Conservation (phyloP, 2,113 vertebrate species). For the Typhlomys cinereus region DNA sequence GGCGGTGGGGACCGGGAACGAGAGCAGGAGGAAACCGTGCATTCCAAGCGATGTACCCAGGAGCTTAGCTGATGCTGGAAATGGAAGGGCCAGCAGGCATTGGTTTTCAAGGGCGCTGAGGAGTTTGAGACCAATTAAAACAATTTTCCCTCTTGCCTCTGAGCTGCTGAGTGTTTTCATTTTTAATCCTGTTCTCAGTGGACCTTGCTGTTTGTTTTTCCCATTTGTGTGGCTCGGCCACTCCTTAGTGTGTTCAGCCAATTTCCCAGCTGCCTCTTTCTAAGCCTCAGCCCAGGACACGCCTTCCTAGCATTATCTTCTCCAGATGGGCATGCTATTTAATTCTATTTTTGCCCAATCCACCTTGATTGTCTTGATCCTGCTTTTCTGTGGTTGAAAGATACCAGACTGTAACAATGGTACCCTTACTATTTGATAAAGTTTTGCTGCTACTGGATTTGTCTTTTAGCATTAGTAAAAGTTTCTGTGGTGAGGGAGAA, state of each 20-base stretch:
- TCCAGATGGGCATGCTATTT: neutral
- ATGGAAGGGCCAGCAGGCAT: neutral
- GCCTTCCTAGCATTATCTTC: constrained; percentile 41
- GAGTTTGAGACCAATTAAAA: neutral
- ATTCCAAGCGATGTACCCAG: neutral
- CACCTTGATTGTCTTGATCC: neutral
- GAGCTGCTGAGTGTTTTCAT: neutral
- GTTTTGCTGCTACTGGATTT: neutral
- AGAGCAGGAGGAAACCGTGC: neutral
- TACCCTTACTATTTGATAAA: neutral
- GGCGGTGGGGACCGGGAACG: neutral
- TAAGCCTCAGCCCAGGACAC: constrained; percentile 15
- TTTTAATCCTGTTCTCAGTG: neutral
- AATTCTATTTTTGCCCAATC: neutral
- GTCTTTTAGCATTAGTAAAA: neutral
- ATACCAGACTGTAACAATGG: neutral
- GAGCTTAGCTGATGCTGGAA: neutral
- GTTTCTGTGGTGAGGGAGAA: neutral
- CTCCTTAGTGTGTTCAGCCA: constrained; percentile 64
- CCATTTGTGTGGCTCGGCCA: constrained; percentile 60
- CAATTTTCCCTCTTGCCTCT: neutral
- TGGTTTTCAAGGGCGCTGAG: neutral
- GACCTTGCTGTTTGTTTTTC: constrained; percentile 54
- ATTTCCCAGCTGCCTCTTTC: constrained; percentile 27
- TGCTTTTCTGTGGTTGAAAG: neutral